phyloP scores from a whole-genome alignment of 1,140 invertebrate genomes.

The Philotrypesis tridentata region DNA sequence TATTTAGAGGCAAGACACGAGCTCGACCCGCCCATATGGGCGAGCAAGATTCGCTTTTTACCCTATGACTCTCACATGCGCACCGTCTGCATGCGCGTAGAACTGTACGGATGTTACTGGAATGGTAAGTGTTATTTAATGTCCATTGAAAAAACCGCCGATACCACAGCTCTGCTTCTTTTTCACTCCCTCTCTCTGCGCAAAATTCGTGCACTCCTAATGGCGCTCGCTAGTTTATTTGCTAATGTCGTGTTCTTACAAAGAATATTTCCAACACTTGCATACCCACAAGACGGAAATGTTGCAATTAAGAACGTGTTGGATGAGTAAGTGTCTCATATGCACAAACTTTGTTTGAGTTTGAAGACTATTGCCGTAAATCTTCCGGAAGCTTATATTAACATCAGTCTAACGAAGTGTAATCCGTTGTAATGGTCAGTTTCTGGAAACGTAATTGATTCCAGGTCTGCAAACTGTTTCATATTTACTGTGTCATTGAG shows the following conservation, averaged over 20 bases:
- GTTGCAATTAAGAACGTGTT: not conserved
- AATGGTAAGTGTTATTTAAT: slow-evolving; percentile 73
- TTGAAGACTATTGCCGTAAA: not conserved
- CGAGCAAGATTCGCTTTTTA: slow-evolving; percentile 82
- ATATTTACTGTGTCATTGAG: not conserved
- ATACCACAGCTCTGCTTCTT: not conserved
- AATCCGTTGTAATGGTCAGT: not conserved
- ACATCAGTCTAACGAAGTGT: not conserved
- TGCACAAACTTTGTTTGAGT: not conserved
- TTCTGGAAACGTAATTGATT: not conserved
- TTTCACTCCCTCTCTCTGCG: no score
- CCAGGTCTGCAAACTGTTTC: not conserved
- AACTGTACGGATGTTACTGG: slow-evolving; percentile 84
- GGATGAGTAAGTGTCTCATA: not conserved
- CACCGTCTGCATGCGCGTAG: slow-evolving; percentile 87
- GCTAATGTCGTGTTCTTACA: not conserved
- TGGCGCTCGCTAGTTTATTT: not conserved
- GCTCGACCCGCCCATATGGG: slow-evolving; percentile 83
- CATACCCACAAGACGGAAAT: not conserved
- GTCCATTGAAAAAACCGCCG: not conserved
- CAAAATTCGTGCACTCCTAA: not conserved
- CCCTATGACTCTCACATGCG: slow-evolving; percentile 83
- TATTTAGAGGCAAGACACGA: slow-evolving; percentile 86
- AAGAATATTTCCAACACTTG: not conserved
- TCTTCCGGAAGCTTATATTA: not conserved